Base-by-base conservation (phyloP, 2,797 vertebrate species). In the Taenioides sp. region DNA sequence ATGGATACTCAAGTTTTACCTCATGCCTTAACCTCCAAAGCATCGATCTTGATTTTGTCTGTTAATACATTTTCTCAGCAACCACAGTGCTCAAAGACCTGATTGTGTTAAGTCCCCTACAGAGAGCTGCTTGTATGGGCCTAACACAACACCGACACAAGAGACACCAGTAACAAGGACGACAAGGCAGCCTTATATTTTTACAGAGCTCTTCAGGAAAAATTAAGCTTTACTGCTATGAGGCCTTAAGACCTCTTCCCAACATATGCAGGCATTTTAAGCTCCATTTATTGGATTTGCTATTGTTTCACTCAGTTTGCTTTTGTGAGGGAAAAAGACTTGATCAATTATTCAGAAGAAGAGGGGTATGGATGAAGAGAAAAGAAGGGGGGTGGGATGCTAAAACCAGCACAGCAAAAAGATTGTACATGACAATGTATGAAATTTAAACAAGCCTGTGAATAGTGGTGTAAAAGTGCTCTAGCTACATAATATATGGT, bases 321-420 rank as follows among this genome's bases (percentile, higher is more conserved):
- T 69, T 83, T 75, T 83, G 74, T 71, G 72, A 86, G 83, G 77
- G 84, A 82, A 89, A 91, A 91, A 86, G 7, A 66, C 47, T 74
- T 87, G 82, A 93, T 93, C 81, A 93, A 94, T 94, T 93, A 94
- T 94, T 94, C 72, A 93, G 34, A 62, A 82, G 74, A 69, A 73
- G 72, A 78, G 70, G 76, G 83, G 84, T 77, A 79, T 85, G 78
- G 80, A 74, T 76, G 81, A 74, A 69, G 31, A 49, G 67, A 81
- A 75, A 67, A 49, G 69, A 67, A 49, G 69, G 55, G 61, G 68
- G 57, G 73, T 77, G 67, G 65, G 25, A 54, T 65, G 65, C 80
- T 70, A 80, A 75, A 78, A 76, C 22, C 79, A 80, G 67, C 7
- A 0, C 63, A 70, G 54, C 9, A 70, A 57, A 85, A 60, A 43